A percentile compares a stretch with the other conserved stretches of the same genome.
Evolutionary conservation across 1,140 invertebrate genomes (phyloP).

Genomic region (Tribolium madens): DNA sequence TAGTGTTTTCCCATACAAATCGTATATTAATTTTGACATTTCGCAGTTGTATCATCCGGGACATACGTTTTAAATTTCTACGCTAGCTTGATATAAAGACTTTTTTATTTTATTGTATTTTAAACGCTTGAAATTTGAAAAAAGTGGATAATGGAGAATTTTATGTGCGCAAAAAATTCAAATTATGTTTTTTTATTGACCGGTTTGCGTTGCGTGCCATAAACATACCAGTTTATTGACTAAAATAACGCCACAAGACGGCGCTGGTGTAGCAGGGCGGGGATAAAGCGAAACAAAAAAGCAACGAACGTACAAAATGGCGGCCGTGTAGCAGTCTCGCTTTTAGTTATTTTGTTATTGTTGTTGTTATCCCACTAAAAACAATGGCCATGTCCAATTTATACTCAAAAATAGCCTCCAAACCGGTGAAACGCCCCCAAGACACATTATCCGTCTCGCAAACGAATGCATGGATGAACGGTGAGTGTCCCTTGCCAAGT

Average conservation of each 20-base stretch:
- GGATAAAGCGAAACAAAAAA: background rate
- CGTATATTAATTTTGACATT: too few relatives aligned
- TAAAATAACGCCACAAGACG: background rate
- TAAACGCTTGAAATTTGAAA: too few relatives aligned
- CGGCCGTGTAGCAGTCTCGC: constrained; percentile 6
- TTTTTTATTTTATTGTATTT: too few relatives aligned
- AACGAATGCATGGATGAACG: constrained; percentile 86
- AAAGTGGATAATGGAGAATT: too few relatives aligned
- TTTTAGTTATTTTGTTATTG: constrained; percentile 11
- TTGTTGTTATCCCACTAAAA: constrained; percentile 43
- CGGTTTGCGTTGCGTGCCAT: background rate
- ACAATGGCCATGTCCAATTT: constrained; percentile 79
- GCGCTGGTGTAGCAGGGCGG: background rate
- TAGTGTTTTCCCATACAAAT: too few relatives aligned
- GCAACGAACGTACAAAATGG: constrained; percentile 42
- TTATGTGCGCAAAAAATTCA: too few relatives aligned
- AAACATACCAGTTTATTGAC: constrained; percentile 12
- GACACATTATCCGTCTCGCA: constrained; percentile 81
- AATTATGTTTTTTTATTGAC: background rate
- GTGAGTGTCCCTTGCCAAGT: constrained; percentile 70
- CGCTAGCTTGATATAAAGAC: too few relatives aligned
- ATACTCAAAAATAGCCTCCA: constrained; percentile 78
- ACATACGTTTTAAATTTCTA: too few relatives aligned
- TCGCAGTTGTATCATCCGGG: too few relatives aligned
- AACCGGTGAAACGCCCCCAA: constrained; percentile 76